Base-by-base conservation (phyloP, 2,888 invertebrate genomes). In the Agrotis exclamationis region DNA sequence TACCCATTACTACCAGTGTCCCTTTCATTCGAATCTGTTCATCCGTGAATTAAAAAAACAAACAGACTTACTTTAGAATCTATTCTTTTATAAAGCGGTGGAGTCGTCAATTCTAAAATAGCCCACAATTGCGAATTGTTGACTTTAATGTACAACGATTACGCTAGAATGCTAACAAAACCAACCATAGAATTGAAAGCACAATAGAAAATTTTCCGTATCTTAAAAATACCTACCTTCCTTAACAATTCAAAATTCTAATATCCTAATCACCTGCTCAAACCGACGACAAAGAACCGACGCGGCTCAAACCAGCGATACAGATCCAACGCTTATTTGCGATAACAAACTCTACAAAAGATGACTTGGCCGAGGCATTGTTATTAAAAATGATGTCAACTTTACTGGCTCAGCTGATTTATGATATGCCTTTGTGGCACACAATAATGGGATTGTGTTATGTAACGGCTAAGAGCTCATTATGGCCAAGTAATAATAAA, bases 381-480 rank as follows among this genome's bases (percentile, higher is more conserved):
- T 93, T 91, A 92, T 91, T 93, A 93, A 93, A 94, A 93, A 93
- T 92, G 91, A 93, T 89, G 92, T 93, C 93, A 93, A 93, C 91
- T 89, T 85, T 87, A 88, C 88, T 85, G 84, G 82, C 66, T 81
- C 74, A 75, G 86, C 87, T 93, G 93, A 94, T 94, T 94, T 93
- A 93, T 91, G 91, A 81, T 73, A 74, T 72, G 84, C 89, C 85
- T 87, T 91, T 92, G 91, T 90, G 88, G 80, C 64, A 72, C 85
- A 86, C 85, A 87, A 90, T 91, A 92, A 91, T 90, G 87, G 90
- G 88, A 89, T 89, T 89, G 79, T 91, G 90, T 91, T 91, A 90
- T 87, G 91, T 91, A 91, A 93, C 84, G 88, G 83, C 79, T 83
- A 85, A 90, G 88, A 91, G 87, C 92, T 93, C 90, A 93, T 93